Conservation (phyloP, 2,797 vertebrate species). For the Arctocebus calabarensis region DNA sequence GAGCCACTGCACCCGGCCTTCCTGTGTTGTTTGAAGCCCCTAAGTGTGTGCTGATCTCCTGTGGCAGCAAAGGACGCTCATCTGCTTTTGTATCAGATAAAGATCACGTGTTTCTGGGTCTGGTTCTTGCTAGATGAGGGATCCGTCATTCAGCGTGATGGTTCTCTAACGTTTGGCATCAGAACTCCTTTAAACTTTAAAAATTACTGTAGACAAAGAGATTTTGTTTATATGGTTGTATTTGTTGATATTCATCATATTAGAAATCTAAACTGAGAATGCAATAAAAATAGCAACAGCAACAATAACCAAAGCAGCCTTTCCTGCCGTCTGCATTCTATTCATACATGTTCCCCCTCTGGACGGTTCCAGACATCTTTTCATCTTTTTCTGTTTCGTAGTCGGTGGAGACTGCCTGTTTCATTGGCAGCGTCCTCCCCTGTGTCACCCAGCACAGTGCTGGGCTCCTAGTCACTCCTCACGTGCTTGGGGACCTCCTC, state of each 20-base stretch:
- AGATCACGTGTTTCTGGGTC: not conserved
- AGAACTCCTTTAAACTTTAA: not conserved
- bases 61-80: not conserved
- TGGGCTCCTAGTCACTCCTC: not conserved
- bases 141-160: not conserved
- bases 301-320: not conserved
- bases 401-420: not conserved
- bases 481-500: not conserved
- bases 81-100: not conserved
- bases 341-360: not conserved
- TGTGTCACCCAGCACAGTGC: not conserved
- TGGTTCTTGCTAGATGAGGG: not conserved
- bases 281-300: not conserved
- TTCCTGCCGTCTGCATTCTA: not conserved
- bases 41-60: not conserved
- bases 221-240: not conserved
- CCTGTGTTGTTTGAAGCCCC: not conserved
- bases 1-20: too few species aligned
- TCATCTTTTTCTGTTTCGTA: not conserved
- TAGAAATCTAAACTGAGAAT: not conserved
- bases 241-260: not conserved
- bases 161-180: not conserved
- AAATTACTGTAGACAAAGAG: not conserved
- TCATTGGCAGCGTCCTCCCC: not conserved
- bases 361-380: not conserved